A percentile compares a stretch with the other conserved stretches of the same genome.
phyloP scores from a whole-genome alignment of 1,140 invertebrate genomes.

The Maconellicoccus hirsutus region DNA sequence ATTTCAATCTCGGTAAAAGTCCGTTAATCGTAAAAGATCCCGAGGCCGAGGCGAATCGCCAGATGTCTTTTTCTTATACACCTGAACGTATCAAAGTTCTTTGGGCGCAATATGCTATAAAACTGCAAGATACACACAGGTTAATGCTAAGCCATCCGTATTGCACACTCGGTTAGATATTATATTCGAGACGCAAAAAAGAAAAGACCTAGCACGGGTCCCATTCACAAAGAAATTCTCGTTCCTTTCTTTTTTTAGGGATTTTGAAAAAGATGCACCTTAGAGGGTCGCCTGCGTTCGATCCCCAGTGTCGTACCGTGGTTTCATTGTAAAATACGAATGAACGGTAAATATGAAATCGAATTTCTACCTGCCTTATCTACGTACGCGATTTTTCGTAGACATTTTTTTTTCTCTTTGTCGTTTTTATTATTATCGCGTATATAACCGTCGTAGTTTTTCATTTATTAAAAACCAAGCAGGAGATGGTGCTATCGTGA shows the following conservation, averaged over 20 bases:
- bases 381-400: background rate
- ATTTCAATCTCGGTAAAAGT: background rate
- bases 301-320: no score
- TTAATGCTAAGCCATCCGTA: conserved; percentile 7
- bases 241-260: conserved; percentile 1
- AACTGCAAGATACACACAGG: conserved; percentile 7
- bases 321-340: no score
- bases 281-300: background rate
- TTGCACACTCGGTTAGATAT: conserved; percentile 3
- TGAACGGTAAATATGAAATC: background rate
- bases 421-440: background rate
- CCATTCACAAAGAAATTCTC: background rate
- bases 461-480: background rate
- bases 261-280: background rate
- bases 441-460: background rate
- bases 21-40: background rate
- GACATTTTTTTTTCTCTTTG: background rate
- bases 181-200: background rate
- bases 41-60: background rate
- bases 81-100: conserved; percentile 1
- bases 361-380: conserved; percentile 8
- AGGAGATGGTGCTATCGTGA: background rate
- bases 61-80: background rate
- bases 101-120: background rate
- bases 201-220: background rate